These are phyloP conservation scores for Bergia puertoricense DNA, from an alignment of 92 coral and sea anemone genomes.

Conservation along the genomic window DNA sequence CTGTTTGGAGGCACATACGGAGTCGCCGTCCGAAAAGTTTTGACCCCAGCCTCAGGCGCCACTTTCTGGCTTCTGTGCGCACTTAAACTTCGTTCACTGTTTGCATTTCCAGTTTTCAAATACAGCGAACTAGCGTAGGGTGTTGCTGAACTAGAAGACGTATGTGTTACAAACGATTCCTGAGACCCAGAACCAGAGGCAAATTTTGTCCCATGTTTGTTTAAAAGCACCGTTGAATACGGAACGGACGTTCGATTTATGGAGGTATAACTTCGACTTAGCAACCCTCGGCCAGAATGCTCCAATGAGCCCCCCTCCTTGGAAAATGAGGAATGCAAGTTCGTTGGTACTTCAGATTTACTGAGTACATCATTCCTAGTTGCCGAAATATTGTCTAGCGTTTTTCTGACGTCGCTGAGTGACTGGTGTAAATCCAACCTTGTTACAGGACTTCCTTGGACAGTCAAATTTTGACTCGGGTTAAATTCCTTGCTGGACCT, in stretches of 20 bases:
- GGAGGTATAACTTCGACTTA: slow-evolving; percentile 20
- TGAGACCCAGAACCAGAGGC: slow-evolving; percentile 5
- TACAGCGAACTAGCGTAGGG: slow-evolving; percentile 27
- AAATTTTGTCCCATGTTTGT: slow-evolving; percentile 7
- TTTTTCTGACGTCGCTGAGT: neutral
- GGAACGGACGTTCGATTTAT: neutral
- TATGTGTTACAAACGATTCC: neutral
- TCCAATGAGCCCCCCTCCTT: neutral
- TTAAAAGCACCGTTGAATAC: neutral
- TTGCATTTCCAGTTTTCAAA: slow-evolving; percentile 15
- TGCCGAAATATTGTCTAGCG: neutral
- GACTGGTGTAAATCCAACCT: neutral
- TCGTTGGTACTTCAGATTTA: slow-evolving; percentile 26
- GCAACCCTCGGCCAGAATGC: neutral
- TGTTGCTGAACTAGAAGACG: slow-evolving; percentile 27
- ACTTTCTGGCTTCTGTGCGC: neutral
- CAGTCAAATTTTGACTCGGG: slow-evolving; percentile 1
- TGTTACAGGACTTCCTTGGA: neutral
- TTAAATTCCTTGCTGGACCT: neutral
- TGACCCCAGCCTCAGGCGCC: neutral
- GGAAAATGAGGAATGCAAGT: slow-evolving; percentile 34
- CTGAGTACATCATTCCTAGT: neutral
- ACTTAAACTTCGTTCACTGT: neutral
- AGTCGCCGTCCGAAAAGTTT: neutral
- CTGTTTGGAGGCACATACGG: slow-evolving; percentile 14